Evolutionary conservation across 2,888 invertebrate genomes (phyloP), one percentile per base, ranked within the genome.

Genomic region (Epinotia brunnichana): DNA sequence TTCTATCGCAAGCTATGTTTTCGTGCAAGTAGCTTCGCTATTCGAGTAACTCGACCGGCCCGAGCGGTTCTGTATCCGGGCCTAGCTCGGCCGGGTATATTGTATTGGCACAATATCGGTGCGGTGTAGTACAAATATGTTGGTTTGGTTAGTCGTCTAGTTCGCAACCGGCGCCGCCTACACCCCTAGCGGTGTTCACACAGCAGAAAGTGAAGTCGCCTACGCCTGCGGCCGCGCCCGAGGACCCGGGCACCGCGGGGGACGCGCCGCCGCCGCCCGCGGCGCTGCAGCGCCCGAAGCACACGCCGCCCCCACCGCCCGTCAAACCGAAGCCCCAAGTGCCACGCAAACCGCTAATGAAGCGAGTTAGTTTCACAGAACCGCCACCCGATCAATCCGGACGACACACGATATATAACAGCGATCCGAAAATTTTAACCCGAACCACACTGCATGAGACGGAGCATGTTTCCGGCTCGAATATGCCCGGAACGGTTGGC

Each of bases 91-190:
- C 69, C 54, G 44, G 17, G n/a, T 69, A 60, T 61, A 82, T 81
- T 85, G 82, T 61, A 82, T 81, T 85, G 82, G 80, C 79, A 79
- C 77, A 77, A 77, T 81, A 83, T 81, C 77, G 77, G 81, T 78
- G 76, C 77, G 82, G 83, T 85, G 80, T 81, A 85, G 89, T 90
- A 87, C 83, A 89, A 87, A 77, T 59, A 51, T 90, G 85, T 91
- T 92, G 91, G 89, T 91, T 90, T 92, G 90, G 92, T 89, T 88
- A 92, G 92, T 86, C 89, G 87, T 88, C 87, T 89, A 90, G 90
- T 85, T 82, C 82, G 82, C 86, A 85, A 82, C 89, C 80, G 83
- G 84, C 88, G 85, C 85, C 87, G 75, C 85, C 81, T 73, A 88
- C 92, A 82, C 90, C 91, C 83, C 88, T 89, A 76, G 87, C 90